Conservation (phyloP, 2,113 vertebrate genomes). For the Eptesicus fuscus region DNA sequence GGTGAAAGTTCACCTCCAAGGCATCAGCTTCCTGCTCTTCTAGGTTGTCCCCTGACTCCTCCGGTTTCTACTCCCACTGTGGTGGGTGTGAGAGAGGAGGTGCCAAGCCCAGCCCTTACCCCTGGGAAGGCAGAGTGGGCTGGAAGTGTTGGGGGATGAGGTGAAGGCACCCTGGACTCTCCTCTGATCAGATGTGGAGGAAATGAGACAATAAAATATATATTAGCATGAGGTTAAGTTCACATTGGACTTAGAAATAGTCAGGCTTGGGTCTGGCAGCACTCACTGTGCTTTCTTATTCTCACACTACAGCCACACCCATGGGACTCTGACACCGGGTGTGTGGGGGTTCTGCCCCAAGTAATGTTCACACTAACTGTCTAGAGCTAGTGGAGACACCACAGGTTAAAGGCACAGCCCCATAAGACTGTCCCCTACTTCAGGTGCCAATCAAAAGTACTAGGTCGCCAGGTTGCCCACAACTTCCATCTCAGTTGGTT, state of each 20-base stretch:
- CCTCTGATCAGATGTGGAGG: not conserved
- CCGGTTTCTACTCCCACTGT: rapidly evolving
- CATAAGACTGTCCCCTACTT: not conserved
- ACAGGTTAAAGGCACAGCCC: not conserved
- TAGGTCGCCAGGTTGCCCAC: not conserved
- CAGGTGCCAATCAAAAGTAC: not conserved
- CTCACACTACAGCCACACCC: not conserved
- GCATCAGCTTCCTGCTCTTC: not conserved
- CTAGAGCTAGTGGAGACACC: not conserved
- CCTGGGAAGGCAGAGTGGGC: not conserved
- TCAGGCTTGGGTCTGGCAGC: not conserved
- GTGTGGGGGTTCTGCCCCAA: not conserved
- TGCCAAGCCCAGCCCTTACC: not conserved
- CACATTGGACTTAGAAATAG: not conserved
- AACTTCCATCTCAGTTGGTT: not conserved
- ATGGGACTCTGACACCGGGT: not conserved
- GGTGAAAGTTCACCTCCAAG: not conserved
- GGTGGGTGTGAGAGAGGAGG: not conserved
- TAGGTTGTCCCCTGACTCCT: not conserved
- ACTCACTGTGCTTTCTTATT: not conserved
- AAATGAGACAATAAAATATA: not conserved
- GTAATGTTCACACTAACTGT: not conserved
- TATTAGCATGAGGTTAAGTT: not conserved
- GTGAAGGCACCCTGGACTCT: not conserved
- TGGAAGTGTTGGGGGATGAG: not conserved